Evolutionary conservation across 2,797 vertebrate species (phyloP).

Genomic region (Orestias chungarensis): DNA sequence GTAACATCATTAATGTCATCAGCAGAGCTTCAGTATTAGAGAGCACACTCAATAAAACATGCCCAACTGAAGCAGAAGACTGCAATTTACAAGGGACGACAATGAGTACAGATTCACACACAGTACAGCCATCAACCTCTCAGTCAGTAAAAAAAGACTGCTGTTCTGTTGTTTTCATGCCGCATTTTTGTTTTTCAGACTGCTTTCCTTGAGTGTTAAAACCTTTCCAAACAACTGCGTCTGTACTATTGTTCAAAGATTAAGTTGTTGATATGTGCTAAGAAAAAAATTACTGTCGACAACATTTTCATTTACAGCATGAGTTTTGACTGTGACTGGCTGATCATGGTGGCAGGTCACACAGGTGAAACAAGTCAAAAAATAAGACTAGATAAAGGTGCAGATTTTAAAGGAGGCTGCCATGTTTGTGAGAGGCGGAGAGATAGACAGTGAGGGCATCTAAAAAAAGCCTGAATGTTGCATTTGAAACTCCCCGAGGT

Average conservation of each 20-base stretch:
- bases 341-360: constrained; percentile 31
- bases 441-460: constrained; percentile 17
- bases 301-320: constrained; percentile 38
- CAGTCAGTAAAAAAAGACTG: constrained; percentile 11
- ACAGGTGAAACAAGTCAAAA: constrained; percentile 32
- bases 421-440: constrained; percentile 29
- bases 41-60: constrained; percentile 19
- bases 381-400: constrained; percentile 25
- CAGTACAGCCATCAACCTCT: constrained; percentile 1
- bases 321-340: constrained; percentile 35
- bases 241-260: constrained; percentile 19
- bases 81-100: constrained; percentile 14
- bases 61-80: constrained; percentile 4
- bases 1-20: constrained; percentile 7
- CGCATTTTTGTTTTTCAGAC: constrained; percentile 17
- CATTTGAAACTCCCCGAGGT: constrained; percentile 66
- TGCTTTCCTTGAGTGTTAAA: constrained; percentile 38
- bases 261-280: constrained; percentile 6
- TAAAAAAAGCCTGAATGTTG: constrained; percentile 39
- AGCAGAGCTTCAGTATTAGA: constrained; percentile 4
- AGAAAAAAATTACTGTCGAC: constrained; percentile 46
- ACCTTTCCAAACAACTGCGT: too few relatives aligned
- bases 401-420: constrained; percentile 26
- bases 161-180: constrained; percentile 11
- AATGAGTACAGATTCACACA: not conserved